Conservation (phyloP, 2,888 invertebrate species). For the Lordiphosa andalusiaca region DNA sequence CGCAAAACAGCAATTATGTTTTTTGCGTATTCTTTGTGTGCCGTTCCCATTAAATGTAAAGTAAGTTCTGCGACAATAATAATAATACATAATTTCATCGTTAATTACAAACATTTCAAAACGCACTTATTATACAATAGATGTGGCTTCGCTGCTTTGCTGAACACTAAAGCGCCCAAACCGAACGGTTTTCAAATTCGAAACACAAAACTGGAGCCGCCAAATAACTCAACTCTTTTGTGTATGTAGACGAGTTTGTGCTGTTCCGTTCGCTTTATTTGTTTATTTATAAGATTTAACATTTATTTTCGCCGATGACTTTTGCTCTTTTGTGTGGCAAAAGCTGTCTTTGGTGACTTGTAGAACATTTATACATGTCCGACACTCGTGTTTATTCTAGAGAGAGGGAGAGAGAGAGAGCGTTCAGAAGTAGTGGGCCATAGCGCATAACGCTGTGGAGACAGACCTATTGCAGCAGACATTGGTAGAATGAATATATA, state of each 20-base stretch:
- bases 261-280: constrained; percentile 12
- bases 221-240: constrained; percentile 31
- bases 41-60: constrained; percentile 55
- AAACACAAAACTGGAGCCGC: constrained; percentile 52
- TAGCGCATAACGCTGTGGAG: too few species aligned
- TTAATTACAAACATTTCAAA: constrained; percentile 41
- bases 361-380: constrained; percentile 39
- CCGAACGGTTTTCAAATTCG: constrained; percentile 45
- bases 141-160: constrained; percentile 33
- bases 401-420: too few species aligned
- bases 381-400: constrained; percentile 17
- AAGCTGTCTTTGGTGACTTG: constrained; percentile 35
- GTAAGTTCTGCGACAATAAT: constrained; percentile 71
- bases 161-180: constrained; percentile 66
- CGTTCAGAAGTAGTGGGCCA: too few species aligned
- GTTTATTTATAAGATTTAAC: constrained; percentile 34
- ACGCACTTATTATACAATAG: constrained; percentile 8
- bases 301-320: constrained; percentile 28
- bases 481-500: too few species aligned
- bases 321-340: constrained; percentile 37
- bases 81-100: constrained; percentile 48
- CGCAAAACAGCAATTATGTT: constrained; percentile 45
- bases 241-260: constrained; percentile 17
- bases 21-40: constrained; percentile 31
- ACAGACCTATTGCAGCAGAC: too few species aligned